These are phyloP conservation scores for Ceratitis capitata DNA, from an alignment of 1,140 invertebrate genomes.

Conservation along the genomic window DNA sequence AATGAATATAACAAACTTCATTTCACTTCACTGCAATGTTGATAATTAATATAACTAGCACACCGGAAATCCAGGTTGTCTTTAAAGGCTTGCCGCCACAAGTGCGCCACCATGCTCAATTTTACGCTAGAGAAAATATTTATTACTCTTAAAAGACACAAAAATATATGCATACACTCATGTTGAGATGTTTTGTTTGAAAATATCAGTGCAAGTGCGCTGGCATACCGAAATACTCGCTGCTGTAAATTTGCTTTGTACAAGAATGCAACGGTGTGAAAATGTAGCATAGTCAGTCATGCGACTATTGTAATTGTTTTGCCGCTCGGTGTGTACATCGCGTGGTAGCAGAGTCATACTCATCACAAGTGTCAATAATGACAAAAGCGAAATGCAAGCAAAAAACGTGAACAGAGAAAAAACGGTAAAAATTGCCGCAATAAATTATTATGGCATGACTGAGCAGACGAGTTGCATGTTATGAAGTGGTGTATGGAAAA, in stretches of 20 bases:
- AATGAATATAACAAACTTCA: too few species aligned
- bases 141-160: too few species aligned
- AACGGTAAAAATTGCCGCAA: background rate
- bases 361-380: conserved; percentile 32
- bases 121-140: too few species aligned
- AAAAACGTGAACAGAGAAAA: background rate
- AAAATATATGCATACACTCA: background rate
- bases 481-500: background rate
- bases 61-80: background rate
- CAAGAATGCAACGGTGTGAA: background rate
- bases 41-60: background rate
- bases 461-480: background rate
- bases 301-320: background rate
- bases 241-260: background rate
- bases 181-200: too few species aligned
- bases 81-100: background rate
- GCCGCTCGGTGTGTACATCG: background rate
- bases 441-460: background rate
- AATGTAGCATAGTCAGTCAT: background rate
- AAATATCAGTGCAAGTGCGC: too few species aligned
- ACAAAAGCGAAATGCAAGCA: conserved; percentile 4
- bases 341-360: background rate
- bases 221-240: too few species aligned
- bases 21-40: background rate
- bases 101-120: too few species aligned